Evolutionary conservation across 1,140 invertebrate genomes (phyloP).

Genomic region (Phocides pigmalion): DNA sequence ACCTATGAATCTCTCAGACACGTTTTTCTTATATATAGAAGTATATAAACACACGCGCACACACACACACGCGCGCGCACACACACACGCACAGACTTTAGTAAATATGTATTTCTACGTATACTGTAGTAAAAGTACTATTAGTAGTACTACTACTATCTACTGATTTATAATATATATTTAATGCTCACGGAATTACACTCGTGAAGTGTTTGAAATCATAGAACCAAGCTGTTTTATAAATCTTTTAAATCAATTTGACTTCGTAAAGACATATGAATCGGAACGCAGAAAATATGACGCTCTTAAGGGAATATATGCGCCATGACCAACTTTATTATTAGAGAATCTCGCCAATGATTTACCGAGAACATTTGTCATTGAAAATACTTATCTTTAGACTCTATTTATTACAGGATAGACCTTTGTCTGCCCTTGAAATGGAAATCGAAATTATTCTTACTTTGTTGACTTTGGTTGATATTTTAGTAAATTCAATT

Average conservation of each 20-base stretch:
- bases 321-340: constrained; percentile 8
- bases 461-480: too few relatives aligned
- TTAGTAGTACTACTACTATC: too few relatives aligned
- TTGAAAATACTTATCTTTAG: constrained; percentile 22
- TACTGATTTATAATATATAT: neutral
- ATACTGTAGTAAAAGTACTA: too few relatives aligned
- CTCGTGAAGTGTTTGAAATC: neutral
- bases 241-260: constrained; percentile 21
- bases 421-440: constrained; percentile 10
- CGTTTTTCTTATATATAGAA: too few relatives aligned
- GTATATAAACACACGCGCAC: too few relatives aligned
- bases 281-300: constrained; percentile 19
- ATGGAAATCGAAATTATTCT: too few relatives aligned
- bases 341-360: constrained; percentile 4
- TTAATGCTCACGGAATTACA: neutral
- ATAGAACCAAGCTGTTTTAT: neutral
- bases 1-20: too few relatives aligned
- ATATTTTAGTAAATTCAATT: too few relatives aligned
- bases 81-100: too few relatives aligned
- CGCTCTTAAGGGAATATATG: constrained; percentile 28
- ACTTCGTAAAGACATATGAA: constrained; percentile 21
- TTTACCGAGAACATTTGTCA: constrained; percentile 18
- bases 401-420: neutral
- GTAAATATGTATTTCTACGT: too few relatives aligned
- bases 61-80: too few relatives aligned